phyloP scores from a whole-genome alignment of 2,113 vertebrate genomes.

The Nothocercus julius region DNA sequence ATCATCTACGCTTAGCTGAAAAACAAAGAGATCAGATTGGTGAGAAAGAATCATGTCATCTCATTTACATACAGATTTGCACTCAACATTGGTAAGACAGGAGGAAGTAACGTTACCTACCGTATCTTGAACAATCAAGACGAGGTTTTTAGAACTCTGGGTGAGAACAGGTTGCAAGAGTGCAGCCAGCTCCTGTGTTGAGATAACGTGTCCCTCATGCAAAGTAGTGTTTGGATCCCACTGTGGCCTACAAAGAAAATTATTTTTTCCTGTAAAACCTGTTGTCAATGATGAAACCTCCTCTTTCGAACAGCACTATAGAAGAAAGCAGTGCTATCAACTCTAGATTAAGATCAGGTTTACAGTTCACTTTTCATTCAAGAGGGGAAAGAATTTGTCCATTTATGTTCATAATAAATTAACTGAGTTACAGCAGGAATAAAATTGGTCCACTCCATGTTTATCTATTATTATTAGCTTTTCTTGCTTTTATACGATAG shows the following conservation, averaged over 20 bases:
- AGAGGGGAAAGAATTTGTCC: not conserved
- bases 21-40: slow-evolving; percentile 35
- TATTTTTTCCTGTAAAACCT: not conserved
- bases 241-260: slow-evolving; percentile 61
- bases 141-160: slow-evolving; percentile 19
- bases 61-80: not conserved
- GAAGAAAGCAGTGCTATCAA: not conserved
- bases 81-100: not conserved
- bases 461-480: not conserved
- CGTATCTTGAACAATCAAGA: slow-evolving; percentile 66
- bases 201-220: slow-evolving; percentile 49
- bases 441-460: not conserved
- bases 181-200: slow-evolving; percentile 1
- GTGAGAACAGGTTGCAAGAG: slow-evolving; percentile 31
- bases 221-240: slow-evolving; percentile 36
- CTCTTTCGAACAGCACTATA: not conserved
- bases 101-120: slow-evolving; percentile 1
- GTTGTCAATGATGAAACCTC: not conserved
- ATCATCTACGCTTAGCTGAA: slow-evolving; percentile 70
- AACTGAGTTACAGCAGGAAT: not conserved
- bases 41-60: not conserved
- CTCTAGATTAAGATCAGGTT: not conserved
- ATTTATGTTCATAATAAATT: not conserved
- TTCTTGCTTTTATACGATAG: not conserved
- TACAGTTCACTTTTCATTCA: not conserved